These are phyloP conservation scores for Drosophila subpulchrella DNA, from an alignment of 1,140 invertebrate genomes.

Conservation along the genomic window DNA sequence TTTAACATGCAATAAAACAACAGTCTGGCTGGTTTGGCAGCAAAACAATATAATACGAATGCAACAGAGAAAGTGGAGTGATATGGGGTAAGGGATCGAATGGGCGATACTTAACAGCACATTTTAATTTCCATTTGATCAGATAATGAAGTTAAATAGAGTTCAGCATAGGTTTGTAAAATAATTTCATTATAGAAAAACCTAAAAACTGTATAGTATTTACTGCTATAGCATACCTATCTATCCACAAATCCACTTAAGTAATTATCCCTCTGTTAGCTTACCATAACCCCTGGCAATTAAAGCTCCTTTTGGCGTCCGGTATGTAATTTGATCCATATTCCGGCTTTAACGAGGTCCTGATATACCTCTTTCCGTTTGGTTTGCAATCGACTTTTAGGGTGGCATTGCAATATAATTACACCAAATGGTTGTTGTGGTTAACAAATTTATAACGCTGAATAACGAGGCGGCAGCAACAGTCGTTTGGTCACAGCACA, in stretches of 20 bases:
- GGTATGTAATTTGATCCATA: constrained; percentile 32
- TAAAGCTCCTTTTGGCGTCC: constrained; percentile 24
- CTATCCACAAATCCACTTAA: constrained; percentile 14
- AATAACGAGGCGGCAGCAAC: constrained; percentile 50
- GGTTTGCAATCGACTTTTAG: constrained; percentile 19
- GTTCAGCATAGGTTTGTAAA: not conserved
- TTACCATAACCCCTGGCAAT: constrained; percentile 17
- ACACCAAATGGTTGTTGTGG: constrained; percentile 70
- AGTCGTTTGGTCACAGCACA: constrained; percentile 7
- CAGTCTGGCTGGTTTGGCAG: constrained; percentile 22
- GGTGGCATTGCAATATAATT: constrained; percentile 65
- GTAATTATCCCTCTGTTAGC: constrained; percentile 26
- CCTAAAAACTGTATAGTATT: not conserved
- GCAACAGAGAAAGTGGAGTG: constrained; percentile 3
- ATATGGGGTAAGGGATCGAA: not conserved
- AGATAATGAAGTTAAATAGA: too few species aligned
- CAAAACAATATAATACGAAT: constrained; percentile 48
- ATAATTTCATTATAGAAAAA: not conserved
- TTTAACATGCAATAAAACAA: constrained; percentile 69
- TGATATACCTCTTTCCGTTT: constrained; percentile 17
- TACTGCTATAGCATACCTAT: not conserved
- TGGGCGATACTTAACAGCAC: constrained; percentile 2
- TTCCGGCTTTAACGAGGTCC: constrained; percentile 19
- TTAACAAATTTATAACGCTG: constrained; percentile 76
- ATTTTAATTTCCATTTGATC: not conserved